phyloP scores from a whole-genome alignment of 2,797 vertebrate genomes.

The Coilia nasus region DNA sequence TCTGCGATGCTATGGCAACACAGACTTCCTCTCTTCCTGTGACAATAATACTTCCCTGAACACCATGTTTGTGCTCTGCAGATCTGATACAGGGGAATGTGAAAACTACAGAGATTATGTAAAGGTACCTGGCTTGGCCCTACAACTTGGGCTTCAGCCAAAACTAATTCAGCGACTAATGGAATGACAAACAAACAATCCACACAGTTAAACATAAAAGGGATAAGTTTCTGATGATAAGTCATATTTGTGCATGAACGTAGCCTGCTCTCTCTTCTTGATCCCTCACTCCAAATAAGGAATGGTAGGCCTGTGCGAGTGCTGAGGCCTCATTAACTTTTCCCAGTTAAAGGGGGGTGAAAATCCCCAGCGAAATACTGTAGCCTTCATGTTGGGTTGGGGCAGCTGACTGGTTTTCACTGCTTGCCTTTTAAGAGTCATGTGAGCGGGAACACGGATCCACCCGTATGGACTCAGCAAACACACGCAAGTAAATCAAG shows the following conservation, averaged over 20 bases:
- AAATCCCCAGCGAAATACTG: neutral
- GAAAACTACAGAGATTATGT: conserved; percentile 13
- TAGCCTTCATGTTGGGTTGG: neutral
- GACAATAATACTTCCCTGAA: conserved; percentile 22
- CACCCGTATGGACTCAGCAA: conserved; percentile 54
- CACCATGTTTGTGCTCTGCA: neutral
- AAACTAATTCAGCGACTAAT: conserved; percentile 26
- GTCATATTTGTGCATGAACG: no score
- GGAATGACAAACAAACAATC: conserved; percentile 6
- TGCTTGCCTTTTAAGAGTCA: conserved; percentile 30
- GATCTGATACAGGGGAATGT: neutral
- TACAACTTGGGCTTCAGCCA: conserved; percentile 26
- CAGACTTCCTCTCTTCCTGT: conserved; percentile 36
- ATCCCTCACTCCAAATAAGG: neutral
- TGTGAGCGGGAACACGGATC: conserved; percentile 41
- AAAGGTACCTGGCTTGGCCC: conserved; percentile 17
- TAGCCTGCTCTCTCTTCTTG: neutral
- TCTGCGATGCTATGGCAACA: neutral
- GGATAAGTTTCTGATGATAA: neutral
- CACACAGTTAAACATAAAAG: neutral
- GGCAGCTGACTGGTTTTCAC: neutral
- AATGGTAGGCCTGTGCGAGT: neutral
- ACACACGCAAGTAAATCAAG: conserved; percentile 27
- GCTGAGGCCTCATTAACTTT: neutral
- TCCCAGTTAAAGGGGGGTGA: neutral